Conservation (phyloP, 37 sponge, comb jelly and placozoan genomes). For the Hormiphora californensis region DNA sequence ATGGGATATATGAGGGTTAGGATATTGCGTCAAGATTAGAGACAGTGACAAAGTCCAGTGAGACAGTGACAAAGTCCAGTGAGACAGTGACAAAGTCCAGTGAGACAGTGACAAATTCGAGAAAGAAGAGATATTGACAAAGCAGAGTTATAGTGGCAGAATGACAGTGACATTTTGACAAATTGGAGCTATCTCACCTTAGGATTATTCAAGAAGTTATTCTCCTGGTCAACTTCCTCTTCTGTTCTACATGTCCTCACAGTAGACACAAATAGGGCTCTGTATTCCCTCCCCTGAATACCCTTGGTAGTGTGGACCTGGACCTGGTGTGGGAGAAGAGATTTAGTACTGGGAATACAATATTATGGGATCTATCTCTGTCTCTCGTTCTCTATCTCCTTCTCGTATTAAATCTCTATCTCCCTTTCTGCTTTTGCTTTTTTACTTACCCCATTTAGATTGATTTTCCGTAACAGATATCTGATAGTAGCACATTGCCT, state of each 20-base stretch:
- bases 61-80: background rate
- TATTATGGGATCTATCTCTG: background rate
- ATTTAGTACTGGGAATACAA: background rate
- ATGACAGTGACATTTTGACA: too few species aligned
- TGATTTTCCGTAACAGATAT: slow-evolving; percentile 57
- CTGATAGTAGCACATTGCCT: slow-evolving; percentile 63
- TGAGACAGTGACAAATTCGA: background rate
- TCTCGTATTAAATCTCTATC: background rate
- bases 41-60: background rate
- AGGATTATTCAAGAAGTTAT: slow-evolving; percentile 70
- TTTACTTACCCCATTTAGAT: slow-evolving; percentile 49
- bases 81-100: background rate
- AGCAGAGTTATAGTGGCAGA: too few species aligned
- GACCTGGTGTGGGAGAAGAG: slow-evolving; percentile 57
- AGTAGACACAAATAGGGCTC: slow-evolving; percentile 76
- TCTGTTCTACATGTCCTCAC: slow-evolving; percentile 66
- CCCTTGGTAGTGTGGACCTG: slow-evolving; percentile 59
- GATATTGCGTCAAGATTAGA: background rate
- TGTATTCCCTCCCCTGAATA: slow-evolving; percentile 76
- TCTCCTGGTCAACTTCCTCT: slow-evolving; percentile 55
- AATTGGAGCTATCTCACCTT: slow-evolving; percentile 66
- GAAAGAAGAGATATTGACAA: too few species aligned
- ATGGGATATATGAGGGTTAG: background rate
- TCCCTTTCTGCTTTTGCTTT: background rate
- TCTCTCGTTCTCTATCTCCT: background rate